These are phyloP conservation scores for Pristionchus fissidentatus DNA, from an alignment of 2,888 invertebrate species.

Conservation along the genomic window DNA sequence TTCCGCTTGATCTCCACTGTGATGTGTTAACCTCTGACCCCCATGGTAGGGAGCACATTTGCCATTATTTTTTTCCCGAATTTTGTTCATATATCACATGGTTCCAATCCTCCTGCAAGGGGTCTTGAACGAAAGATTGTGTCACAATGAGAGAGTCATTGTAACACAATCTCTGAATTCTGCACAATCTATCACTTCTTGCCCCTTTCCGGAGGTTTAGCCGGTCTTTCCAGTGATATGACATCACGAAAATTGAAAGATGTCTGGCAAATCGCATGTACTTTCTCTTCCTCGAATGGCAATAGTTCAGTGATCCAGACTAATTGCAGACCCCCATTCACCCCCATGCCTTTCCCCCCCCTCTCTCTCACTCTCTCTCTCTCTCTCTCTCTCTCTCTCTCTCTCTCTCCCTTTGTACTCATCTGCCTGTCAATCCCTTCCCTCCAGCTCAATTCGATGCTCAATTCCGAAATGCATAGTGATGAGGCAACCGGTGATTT, in stretches of 20 bases:
- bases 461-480: not conserved
- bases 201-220: too few relatives aligned
- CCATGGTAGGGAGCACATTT: not conserved
- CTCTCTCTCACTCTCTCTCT: constrained; percentile 37
- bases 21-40: not conserved
- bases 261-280: too few relatives aligned
- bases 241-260: too few relatives aligned
- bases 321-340: not conserved
- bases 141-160: too few relatives aligned
- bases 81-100: too few relatives aligned
- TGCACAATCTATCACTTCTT: too few relatives aligned
- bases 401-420: not conserved
- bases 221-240: too few relatives aligned
- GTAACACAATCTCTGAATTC: too few relatives aligned
- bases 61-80: too few relatives aligned
- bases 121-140: too few relatives aligned
- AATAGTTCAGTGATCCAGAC: not conserved
- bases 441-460: not conserved
- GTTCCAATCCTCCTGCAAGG: too few relatives aligned
- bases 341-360: not conserved
- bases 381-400: constrained; percentile 26
- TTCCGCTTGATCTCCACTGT: not conserved
- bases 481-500: not conserved
- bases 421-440: constrained; percentile 20
- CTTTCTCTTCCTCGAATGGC: not conserved